phyloP scores from a whole-genome alignment of 2,113 vertebrate species.

The Esox niger region DNA sequence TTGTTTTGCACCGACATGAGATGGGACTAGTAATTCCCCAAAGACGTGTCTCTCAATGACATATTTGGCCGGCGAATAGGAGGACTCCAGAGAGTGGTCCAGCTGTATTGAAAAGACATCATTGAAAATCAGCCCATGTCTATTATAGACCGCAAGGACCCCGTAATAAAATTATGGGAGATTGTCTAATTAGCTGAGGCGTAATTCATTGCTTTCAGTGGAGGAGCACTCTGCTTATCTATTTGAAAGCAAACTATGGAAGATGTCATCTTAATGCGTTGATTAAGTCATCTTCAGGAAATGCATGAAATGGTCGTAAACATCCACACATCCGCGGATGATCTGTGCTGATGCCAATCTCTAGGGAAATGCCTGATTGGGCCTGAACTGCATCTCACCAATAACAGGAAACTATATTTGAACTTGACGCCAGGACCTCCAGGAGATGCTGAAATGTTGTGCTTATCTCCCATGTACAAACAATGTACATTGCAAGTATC shows the following conservation, averaged over 20 bases:
- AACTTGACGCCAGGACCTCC: neutral
- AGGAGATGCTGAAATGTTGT: neutral
- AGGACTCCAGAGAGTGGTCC: too few relatives aligned
- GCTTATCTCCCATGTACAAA: too few relatives aligned
- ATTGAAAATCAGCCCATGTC: neutral
- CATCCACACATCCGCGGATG: neutral
- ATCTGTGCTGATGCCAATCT: conserved; percentile 12
- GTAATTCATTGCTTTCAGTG: too few relatives aligned
- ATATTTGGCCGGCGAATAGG: too few relatives aligned
- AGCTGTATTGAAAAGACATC: neutral
- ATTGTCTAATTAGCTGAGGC: neutral
- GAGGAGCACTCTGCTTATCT: too few relatives aligned
- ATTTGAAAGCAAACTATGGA: too few relatives aligned
- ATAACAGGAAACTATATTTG: conserved; percentile 28
- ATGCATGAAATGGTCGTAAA: neutral
- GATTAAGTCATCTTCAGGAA: too few relatives aligned
- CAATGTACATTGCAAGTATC: too few relatives aligned
- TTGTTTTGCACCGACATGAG: conserved; percentile 12
- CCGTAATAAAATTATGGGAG: too few relatives aligned
- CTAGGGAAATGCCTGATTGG: conserved; percentile 28
- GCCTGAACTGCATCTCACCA: conserved; percentile 8
- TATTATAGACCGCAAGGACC: neutral
- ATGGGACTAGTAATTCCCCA: neutral
- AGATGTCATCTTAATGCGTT: too few relatives aligned
- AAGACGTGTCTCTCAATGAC: too few relatives aligned